Conservation (phyloP, 1,140 invertebrate genomes). For the Scylla paramamosain region DNA sequence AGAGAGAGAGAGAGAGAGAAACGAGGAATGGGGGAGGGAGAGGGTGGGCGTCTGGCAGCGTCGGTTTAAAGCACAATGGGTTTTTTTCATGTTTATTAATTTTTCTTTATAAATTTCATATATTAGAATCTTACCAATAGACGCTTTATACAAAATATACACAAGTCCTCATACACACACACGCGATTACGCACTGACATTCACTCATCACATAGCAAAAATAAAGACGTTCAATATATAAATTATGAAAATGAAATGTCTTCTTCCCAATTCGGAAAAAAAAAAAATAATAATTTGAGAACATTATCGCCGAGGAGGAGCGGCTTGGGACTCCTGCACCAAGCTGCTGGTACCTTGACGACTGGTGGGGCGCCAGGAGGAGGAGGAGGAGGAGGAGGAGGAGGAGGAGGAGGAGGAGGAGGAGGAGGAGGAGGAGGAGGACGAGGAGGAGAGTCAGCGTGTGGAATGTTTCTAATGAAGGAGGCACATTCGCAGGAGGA, state of each 20-base stretch:
- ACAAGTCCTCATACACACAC: slow-evolving; percentile 37
- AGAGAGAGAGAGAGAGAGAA: background rate
- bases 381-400: slow-evolving; percentile 1
- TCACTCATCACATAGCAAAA: slow-evolving; percentile 49
- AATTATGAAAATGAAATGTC: slow-evolving; percentile 50
- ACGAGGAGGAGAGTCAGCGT: background rate
- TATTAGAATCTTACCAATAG: slow-evolving; percentile 69
- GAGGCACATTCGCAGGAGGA: background rate
- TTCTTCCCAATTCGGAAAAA: slow-evolving; percentile 30
- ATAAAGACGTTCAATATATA: slow-evolving; percentile 61
- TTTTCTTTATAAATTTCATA: slow-evolving; percentile 2
- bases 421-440: background rate
- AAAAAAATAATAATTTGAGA: background rate
- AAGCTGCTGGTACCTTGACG: too few species aligned
- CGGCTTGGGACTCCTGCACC: background rate
- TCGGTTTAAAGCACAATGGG: slow-evolving; percentile 49
- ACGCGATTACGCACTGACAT: background rate
- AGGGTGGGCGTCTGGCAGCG: slow-evolving; percentile 28
- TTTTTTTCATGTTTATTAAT: background rate
- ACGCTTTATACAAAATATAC: slow-evolving; percentile 74
- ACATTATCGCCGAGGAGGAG: background rate
- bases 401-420: background rate
- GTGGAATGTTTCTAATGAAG: background rate
- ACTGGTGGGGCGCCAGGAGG: background rate
- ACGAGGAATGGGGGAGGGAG: background rate